Conservation (phyloP, 2,888 invertebrate genomes). For the Sminthurides aquaticus region DNA sequence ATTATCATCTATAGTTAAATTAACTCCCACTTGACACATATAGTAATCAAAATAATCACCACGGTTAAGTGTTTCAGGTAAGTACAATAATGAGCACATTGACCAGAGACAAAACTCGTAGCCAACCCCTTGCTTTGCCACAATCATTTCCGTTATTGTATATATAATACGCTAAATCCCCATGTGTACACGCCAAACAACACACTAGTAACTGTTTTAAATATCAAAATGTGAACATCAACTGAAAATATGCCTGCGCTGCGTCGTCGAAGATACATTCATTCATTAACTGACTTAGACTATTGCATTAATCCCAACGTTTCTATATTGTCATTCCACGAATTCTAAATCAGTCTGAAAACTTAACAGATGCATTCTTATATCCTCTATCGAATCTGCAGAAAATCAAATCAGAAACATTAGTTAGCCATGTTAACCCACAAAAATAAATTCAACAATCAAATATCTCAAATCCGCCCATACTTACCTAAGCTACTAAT, state of each 20-base stretch:
- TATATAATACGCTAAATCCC: no score
- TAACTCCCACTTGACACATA: no score
- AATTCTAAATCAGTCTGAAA: conserved; percentile 2
- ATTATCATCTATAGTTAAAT: no score
- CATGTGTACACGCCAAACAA: no score
- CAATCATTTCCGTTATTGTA: no score
- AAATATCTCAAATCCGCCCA: background rate
- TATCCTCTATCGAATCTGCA: conserved; percentile 1
- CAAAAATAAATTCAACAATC: background rate
- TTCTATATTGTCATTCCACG: background rate
- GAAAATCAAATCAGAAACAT: background rate
- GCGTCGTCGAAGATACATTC: background rate
- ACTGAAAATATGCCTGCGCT: background rate
- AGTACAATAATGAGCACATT: no score
- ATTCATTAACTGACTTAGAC: background rate
- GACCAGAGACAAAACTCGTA: no score
- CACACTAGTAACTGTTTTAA: no score
- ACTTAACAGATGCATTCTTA: background rate
- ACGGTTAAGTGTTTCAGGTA: no score
- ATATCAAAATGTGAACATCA: background rate
- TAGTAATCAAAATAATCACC: no score
- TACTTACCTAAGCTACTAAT: background rate
- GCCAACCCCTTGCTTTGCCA: no score
- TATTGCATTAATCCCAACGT: background rate
- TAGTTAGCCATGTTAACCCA: background rate